phyloP scores from a whole-genome alignment of 2,797 vertebrate genomes.

The Chelon auratus region DNA sequence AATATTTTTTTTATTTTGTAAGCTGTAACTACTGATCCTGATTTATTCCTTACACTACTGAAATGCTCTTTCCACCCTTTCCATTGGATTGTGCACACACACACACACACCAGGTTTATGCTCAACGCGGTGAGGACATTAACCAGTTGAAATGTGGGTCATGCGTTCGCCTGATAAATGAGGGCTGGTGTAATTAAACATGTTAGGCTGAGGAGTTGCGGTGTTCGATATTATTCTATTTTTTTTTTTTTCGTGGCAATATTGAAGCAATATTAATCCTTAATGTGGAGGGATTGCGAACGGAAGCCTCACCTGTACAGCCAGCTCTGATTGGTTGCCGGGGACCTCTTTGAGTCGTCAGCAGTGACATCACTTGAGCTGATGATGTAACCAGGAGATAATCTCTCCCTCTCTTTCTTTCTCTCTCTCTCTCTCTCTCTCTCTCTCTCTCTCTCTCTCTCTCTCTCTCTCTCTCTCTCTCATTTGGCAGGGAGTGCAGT shows the following conservation, averaged over 20 bases:
- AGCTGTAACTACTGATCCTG: constrained; percentile 77
- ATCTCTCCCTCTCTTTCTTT: constrained; percentile 40
- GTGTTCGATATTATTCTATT: constrained; percentile 76
- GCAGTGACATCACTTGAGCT: constrained; percentile 68
- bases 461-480: constrained; percentile 3
- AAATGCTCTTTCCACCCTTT: constrained; percentile 50
- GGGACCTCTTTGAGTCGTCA: constrained; percentile 54
- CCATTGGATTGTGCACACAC: constrained; percentile 27
- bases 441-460: constrained; percentile 20
- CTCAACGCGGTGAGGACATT: constrained; percentile 8
- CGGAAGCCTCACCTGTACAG: constrained; percentile 70
- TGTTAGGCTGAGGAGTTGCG: constrained; percentile 68
- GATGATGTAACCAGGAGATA: constrained; percentile 79
- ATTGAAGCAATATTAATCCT: constrained; percentile 87
- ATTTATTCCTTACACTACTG: constrained; percentile 78
- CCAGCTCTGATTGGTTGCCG: constrained; percentile 68
- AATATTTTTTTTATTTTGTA: constrained; percentile 36
- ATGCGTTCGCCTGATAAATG: constrained; percentile 72
- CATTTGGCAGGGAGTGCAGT: constrained; percentile 31
- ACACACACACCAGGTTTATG: constrained; percentile 2
- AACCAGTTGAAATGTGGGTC: constrained; percentile 45
- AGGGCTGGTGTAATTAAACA: constrained; percentile 66
- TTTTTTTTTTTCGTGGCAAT: constrained; percentile 76
- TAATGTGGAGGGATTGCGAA: constrained; percentile 63
- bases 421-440: too few species aligned